Conservation (phyloP, 1,140 invertebrate species). For the Temnothorax curvispinosus region DNA sequence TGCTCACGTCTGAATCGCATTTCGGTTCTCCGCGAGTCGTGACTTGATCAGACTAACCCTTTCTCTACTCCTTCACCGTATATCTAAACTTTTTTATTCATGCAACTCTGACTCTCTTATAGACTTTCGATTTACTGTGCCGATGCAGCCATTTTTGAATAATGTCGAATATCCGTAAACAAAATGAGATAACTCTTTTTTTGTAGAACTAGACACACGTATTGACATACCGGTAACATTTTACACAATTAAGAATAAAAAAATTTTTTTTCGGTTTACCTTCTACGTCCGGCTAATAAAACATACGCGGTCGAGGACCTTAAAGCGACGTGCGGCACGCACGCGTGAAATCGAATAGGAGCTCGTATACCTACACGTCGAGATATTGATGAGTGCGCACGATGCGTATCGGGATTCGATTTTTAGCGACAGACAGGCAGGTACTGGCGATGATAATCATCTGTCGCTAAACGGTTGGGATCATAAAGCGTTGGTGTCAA, state of each 20-base stretch:
- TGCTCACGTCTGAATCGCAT: constrained; percentile 72
- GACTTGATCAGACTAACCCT: constrained; percentile 65
- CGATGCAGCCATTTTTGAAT: neutral
- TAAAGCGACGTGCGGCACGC: neutral
- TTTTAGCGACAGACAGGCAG: neutral
- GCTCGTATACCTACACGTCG: neutral
- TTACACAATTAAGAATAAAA: neutral
- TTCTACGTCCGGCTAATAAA: neutral
- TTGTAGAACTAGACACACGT: neutral
- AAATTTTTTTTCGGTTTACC: constrained; percentile 1
- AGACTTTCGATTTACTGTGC: neutral
- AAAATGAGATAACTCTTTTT: neutral
- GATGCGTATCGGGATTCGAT: constrained; percentile 18
- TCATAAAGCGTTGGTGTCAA: constrained; percentile 39
- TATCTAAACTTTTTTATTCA: constrained; percentile 8
- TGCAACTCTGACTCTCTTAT: neutral
- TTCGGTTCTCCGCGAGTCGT: constrained; percentile 54
- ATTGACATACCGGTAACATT: neutral
- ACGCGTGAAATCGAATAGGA: constrained; percentile 25
- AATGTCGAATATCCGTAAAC: neutral
- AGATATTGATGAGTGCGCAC: neutral
- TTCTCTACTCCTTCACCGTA: neutral
- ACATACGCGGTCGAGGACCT: neutral
- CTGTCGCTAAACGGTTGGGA: constrained; percentile 6
- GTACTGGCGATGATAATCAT: constrained; percentile 15